Conservation (phyloP, 2,888 invertebrate genomes). For the Mesorhabditis spiculigera region DNA sequence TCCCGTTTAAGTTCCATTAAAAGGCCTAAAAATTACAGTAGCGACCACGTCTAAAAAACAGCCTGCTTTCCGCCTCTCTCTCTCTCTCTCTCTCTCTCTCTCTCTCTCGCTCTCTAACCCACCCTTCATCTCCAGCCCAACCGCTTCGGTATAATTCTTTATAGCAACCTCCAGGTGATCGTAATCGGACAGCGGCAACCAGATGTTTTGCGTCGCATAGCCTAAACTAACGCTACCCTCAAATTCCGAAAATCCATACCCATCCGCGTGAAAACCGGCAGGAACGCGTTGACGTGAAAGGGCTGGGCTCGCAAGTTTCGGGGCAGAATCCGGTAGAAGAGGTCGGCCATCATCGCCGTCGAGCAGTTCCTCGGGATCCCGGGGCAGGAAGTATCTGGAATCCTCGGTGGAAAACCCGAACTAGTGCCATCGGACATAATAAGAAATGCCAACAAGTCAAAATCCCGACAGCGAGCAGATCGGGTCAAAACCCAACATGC, state of each 20-base stretch:
- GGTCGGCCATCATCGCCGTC: slow-evolving; percentile 50
- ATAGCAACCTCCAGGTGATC: slow-evolving; percentile 30
- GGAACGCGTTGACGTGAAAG: slow-evolving; percentile 48
- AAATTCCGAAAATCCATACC: slow-evolving; percentile 15
- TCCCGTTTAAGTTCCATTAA: slow-evolving; percentile 54
- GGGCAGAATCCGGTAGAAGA: slow-evolving; percentile 56
- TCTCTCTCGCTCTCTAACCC: slow-evolving; percentile 7
- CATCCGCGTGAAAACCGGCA: slow-evolving; percentile 51
- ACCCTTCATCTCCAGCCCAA: slow-evolving; percentile 30
- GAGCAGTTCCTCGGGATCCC: slow-evolving; percentile 42
- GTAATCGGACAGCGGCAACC: slow-evolving; percentile 27
- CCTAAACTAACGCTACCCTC: slow-evolving; percentile 14
- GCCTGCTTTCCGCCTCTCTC: too few relatives aligned
- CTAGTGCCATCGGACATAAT: neutral
- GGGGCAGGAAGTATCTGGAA: slow-evolving; percentile 9
- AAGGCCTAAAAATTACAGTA: slow-evolving; percentile 25
- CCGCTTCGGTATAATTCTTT: slow-evolving; percentile 25
- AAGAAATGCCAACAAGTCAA: too few relatives aligned
- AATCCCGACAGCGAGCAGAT: too few relatives aligned
- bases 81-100: slow-evolving; percentile 5
- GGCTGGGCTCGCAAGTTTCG: slow-evolving; percentile 28
- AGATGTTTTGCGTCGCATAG: slow-evolving; percentile 34
- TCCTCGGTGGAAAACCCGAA: neutral
- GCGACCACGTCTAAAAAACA: neutral
- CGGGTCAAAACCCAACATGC: too few relatives aligned